Evolutionary conservation across 2,888 invertebrate genomes (phyloP), one percentile per base, ranked within the genome.

Genomic region (Nysson spinosus): DNA sequence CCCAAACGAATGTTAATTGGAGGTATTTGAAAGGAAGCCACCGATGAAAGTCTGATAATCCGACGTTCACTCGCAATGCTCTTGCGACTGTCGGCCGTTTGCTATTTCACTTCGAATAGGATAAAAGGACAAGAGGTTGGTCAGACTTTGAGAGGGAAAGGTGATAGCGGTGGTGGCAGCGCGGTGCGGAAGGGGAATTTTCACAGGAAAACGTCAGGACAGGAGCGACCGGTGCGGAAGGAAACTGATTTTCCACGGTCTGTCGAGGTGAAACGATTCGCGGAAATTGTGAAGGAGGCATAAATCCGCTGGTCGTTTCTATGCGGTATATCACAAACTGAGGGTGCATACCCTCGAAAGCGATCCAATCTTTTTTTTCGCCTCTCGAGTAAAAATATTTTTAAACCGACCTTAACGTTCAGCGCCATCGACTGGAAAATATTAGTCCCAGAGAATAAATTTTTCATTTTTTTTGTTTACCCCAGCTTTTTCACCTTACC

Each of bases 191-290:
- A n/a, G 26, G 12, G 39, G 47, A 40, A 40, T 56, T 69, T 69
- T 63, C 52, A 44, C 54, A 61, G 55, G 61, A 54, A 58, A 66
- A 64, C 37, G 55, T 43, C 49, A 26, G 50, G 35, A 19, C 49
- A 56, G 64, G 28, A 72, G 52, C 69, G 72, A 66, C 49, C 66
- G 60, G 63, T 55, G 62, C 47, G 74, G 74, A 75, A 76, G 72
- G 58, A 72, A 75, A 70, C 73, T 69, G 75, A 79, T 79, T 79
- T 77, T 68, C 69, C 72, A 73, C 69, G 72, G 68, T 66, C 67
- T 60, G 68, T 46, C 70, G 60, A 56, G 69, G 63, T 72, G 66
- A 79, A 79, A 76, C 72, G 79, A 73, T 73, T 72, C 69, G 66
- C 70, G 64, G 72, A 70, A 73, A 76, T 77, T 75, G 72, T 60